Conservation (phyloP, 2,797 vertebrate species). For the Chiroxiphia lanceolata region DNA sequence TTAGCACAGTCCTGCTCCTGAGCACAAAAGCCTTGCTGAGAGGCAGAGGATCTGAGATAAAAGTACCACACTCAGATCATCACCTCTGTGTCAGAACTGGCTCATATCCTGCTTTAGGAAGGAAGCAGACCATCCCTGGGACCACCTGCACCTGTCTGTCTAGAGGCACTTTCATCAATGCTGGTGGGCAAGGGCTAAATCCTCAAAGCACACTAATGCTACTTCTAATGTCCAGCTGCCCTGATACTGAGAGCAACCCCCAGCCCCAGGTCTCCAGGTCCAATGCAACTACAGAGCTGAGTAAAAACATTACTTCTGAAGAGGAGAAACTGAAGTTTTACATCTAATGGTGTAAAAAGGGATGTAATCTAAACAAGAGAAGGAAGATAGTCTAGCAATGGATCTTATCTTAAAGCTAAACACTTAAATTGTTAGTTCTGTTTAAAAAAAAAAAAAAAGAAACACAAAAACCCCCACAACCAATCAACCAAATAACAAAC, state of each 20-base stretch:
- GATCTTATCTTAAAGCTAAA: background rate
- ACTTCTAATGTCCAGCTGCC: background rate
- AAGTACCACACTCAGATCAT: rapidly evolving
- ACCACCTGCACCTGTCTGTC: background rate
- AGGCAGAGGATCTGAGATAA: background rate
- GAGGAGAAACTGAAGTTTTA: background rate
- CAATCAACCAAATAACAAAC: background rate
- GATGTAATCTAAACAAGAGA: background rate
- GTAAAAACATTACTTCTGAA: background rate
- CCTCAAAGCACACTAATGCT: background rate
- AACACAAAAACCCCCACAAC: background rate
- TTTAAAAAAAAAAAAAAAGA: background rate
- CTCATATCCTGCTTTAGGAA: background rate
- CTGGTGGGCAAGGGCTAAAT: background rate
- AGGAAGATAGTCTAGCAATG: background rate
- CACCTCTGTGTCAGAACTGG: background rate
- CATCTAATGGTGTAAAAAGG: background rate
- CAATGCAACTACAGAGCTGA: background rate
- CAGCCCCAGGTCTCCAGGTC: background rate
- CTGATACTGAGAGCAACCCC: background rate
- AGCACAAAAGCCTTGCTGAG: background rate
- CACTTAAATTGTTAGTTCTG: background rate
- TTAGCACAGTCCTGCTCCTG: background rate
- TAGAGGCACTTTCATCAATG: background rate
- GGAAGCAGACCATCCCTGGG: background rate